Evolutionary conservation across 1,140 invertebrate species (phyloP), one percentile per base, ranked within the genome.

Genomic region (Araneus ventricosus): DNA sequence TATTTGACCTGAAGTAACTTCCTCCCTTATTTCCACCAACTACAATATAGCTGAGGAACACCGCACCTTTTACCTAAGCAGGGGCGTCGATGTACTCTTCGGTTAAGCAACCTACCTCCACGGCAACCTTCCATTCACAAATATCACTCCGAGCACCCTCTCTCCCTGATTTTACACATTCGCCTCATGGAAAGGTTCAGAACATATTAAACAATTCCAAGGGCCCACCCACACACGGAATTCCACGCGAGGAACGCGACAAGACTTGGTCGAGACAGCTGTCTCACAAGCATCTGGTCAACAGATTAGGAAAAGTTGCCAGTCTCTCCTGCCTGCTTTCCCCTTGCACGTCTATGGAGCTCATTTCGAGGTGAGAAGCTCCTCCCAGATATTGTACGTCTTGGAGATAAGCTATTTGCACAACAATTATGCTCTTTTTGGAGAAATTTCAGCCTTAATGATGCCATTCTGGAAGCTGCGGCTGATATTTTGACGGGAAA

Each of bases 231-330:
- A 92, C 90, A 52, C 90, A 10, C 63, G 27, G 41, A 85, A 86
- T 92, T 86, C 90, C 90, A 57, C 27, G 5, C 24, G 39, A 79
- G 67, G 45, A 84, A 80, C 39, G 39, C 39, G 79, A 84, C 75
- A 79, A 70, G 57, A 52, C 41, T 80, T 20, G 17, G 88, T 24
- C 41, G 20, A 67, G 79, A 88, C 86, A 88, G 70, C 41, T 92
- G 90, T 92, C 61, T 92, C 82, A 84, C 82, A 37, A 90, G 89
- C 89, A 90, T 90, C 89, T 90, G 89, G 70, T 82, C 89, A 90
- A 82, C 89, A 90, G 63, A 89, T 89, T 89, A 39, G n/a, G 39
- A 75, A 89, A 27, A 22, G 27, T 75, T 75, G 5, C n/a, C n/a
- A 6, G 10, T 37, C 34, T 34, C n/a, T 27, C n/a, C 61, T 45